Evolutionary conservation across 2,797 vertebrate species (phyloP).

Genomic region (Eutrigla gurnardus): DNA sequence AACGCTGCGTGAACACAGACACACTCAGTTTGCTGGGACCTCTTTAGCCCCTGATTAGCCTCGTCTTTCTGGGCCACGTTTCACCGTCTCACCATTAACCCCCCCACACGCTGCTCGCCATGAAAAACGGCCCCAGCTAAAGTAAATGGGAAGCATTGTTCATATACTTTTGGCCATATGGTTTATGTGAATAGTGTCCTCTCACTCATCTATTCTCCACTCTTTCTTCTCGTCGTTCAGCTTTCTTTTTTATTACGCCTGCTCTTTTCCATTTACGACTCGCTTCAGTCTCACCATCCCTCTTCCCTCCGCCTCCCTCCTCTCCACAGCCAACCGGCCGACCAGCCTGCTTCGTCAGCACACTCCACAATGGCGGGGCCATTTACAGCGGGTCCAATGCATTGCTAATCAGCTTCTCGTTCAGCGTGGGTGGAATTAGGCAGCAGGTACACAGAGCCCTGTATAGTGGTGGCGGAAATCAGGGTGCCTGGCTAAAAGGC

Average conservation of each 20-base stretch:
- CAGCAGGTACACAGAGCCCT: conserved; percentile 53
- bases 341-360: conserved; percentile 71
- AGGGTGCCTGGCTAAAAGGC: conserved; percentile 39
- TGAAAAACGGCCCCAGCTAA: not conserved
- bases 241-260: conserved; percentile 17
- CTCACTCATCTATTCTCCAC: not conserved
- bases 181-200: conserved; percentile 17
- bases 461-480: conserved; percentile 55
- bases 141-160: not conserved
- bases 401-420: conserved; percentile 76
- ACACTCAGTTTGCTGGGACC: too few relatives aligned
- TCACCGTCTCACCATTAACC: not conserved
- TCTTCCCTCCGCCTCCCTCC: conserved; percentile 33
- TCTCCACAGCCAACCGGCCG: conserved; percentile 37
- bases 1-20: too few relatives aligned
- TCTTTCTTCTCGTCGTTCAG: conserved; percentile 27
- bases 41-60: too few relatives aligned
- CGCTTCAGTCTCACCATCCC: conserved; percentile 29
- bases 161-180: conserved; percentile 13
- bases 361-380: conserved; percentile 70
- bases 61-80: not conserved
- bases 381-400: conserved; percentile 68
- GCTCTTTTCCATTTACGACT: conserved; percentile 39
- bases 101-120: too few relatives aligned
- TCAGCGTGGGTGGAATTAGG: conserved; percentile 53